Evolutionary conservation across 2,797 vertebrate genomes (phyloP), one percentile per base, ranked within the genome.

Genomic region (Sparus aurata): DNA sequence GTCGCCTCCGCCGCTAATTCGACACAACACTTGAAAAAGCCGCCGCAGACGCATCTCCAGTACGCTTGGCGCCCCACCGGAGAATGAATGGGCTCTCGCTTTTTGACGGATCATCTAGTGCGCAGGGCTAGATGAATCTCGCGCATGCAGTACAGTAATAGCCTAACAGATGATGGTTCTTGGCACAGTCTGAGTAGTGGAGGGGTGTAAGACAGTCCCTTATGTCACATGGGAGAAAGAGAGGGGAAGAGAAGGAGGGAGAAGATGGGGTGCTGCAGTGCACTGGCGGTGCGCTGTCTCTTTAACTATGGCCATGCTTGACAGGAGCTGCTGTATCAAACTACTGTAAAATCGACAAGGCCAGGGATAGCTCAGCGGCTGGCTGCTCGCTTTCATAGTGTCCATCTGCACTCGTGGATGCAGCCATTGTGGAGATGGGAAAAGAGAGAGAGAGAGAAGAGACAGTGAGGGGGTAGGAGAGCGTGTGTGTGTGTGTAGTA

Each of bases 191-290:
- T 41, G 85, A 83, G 85, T 62, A 65, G 89, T 82, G 91, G 89
- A 91, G 90, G 92, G 92, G 92, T 93, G 93, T 89, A 93, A 93
- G 92, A 93, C 92, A 75, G 92, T 84, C 92, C 93, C 93, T 92
- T 91, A 93, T 93, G 92, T 91, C 89, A 92, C 91, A 92, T 83
- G 87, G 86, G 81, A 88, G 89, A 84, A 85, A 78, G 75, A 84
- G 78, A 82, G 83, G 72, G 82, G 81, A 55, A 12, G 69, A 62
- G 70, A 73, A 67, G 69, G 78, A 71, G 75, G 65, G 74, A 70
- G 75, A 57, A 73, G 79, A 77, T 34, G 70, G 86, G 91, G 85
- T 91, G 88, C 90, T 93, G 93, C 93, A 93, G 93, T 90, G 89
- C 85, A 90, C 77, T 84, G 79, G 74, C 23, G 79, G 69, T 82